Conservation (phyloP, 1,140 invertebrate genomes). For the Nebria ingens region DNA sequence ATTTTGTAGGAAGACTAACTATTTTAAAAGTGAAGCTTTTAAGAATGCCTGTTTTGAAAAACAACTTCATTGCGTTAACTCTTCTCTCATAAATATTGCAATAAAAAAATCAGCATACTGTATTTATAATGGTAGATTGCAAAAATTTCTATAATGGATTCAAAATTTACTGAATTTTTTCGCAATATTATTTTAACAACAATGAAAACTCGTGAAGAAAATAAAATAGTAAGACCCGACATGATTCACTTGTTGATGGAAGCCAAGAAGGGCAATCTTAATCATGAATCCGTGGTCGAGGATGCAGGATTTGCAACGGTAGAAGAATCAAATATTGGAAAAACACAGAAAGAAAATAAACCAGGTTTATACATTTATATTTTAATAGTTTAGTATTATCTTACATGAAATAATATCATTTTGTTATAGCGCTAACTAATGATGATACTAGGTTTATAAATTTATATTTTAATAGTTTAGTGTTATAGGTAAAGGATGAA, state of each 20-base stretch:
- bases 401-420: neutral
- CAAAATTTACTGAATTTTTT: slow-evolving; percentile 22
- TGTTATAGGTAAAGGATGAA: no score
- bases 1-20: neutral
- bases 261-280: slow-evolving; percentile 13
- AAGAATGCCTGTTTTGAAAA: neutral
- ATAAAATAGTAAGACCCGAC: slow-evolving; percentile 25
- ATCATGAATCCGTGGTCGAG: slow-evolving; percentile 10
- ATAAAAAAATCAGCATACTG: neutral
- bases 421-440: slow-evolving; percentile 9
- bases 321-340: slow-evolving; percentile 17
- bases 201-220: slow-evolving; percentile 21
- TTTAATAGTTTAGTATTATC: neutral
- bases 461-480: neutral
- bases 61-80: neutral
- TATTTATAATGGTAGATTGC: neutral
- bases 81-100: no score
- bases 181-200: slow-evolving; percentile 19
- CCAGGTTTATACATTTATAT: slow-evolving; percentile 8
- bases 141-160: neutral
- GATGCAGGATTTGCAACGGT: slow-evolving; percentile 21
- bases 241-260: slow-evolving; percentile 35
- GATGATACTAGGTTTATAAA: slow-evolving; percentile 8
- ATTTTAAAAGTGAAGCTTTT: neutral
- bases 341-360: slow-evolving; percentile 11